phyloP scores from a whole-genome alignment of 2,797 vertebrate genomes.

The Mus minutoides region DNA sequence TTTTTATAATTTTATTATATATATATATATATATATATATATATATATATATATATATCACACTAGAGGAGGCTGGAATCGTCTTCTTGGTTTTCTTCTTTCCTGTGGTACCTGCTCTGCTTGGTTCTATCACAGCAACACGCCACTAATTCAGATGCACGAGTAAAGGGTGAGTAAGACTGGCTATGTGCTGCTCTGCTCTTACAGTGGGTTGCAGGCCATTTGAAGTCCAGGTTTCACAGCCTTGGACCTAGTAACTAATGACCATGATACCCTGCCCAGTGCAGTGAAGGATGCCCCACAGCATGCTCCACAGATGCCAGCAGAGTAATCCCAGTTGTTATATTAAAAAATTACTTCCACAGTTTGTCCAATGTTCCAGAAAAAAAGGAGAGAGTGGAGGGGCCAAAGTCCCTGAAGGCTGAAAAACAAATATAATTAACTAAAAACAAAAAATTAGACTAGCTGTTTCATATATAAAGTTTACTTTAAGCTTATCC shows the following conservation, averaged over 20 bases:
- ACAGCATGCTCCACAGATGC: background rate
- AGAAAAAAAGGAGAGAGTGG: background rate
- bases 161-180: background rate
- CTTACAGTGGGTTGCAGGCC: background rate
- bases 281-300: background rate
- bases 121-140: background rate
- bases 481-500: background rate
- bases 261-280: too few species aligned
- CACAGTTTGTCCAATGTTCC: background rate
- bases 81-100: background rate
- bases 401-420: background rate
- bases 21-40: too few species aligned
- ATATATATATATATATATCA: background rate
- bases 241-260: background rate
- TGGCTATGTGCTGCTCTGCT: background rate
- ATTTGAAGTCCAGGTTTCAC: background rate
- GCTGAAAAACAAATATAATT: conserved; percentile 1
- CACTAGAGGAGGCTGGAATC: too few species aligned
- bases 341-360: background rate
- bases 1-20: too few species aligned
- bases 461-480: background rate
- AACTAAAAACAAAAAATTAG: background rate
- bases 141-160: background rate
- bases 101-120: background rate
- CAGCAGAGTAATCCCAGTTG: background rate